These are phyloP conservation scores for Pluvianellus socialis DNA, from an alignment of 2,113 vertebrate species.

Conservation along the genomic window DNA sequence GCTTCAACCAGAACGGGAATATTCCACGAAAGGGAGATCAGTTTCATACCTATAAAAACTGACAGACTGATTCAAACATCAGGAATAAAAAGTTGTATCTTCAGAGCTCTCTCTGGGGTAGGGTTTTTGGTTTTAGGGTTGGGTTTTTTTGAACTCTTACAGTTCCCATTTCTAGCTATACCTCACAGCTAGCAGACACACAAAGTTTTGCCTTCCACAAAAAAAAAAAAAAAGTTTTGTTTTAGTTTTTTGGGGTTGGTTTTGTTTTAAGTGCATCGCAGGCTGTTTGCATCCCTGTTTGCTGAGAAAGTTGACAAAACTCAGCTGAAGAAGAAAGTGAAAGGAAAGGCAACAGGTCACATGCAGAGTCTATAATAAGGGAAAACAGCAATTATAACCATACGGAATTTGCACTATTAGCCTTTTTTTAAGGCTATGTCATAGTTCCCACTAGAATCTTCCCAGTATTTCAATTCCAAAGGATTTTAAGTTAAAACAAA, in stretches of 20 bases:
- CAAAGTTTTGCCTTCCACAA: neutral
- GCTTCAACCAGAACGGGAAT: neutral
- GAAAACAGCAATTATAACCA: neutral
- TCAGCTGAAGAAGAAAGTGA: neutral
- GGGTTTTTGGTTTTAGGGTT: neutral
- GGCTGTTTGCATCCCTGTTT: neutral
- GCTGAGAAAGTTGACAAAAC: neutral
- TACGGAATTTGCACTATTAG: neutral
- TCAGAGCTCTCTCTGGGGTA: neutral
- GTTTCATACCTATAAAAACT: neutral
- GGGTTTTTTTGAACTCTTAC: neutral
- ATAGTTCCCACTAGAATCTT: neutral
- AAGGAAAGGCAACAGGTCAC: neutral
- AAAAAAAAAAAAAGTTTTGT: neutral
- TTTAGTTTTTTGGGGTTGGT: rapidly evolving
- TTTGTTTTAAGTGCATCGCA: neutral
- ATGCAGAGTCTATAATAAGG: neutral
- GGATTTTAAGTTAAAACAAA: neutral
- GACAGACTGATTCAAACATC: neutral
- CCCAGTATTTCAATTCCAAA: neutral
- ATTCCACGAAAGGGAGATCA: neutral
- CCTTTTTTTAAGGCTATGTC: neutral
- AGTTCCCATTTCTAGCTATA: neutral
- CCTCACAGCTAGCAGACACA: neutral
- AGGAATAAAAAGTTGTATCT: neutral